Base-by-base conservation (phyloP, 2,797 vertebrate species). In the Gallinago stenura region DNA sequence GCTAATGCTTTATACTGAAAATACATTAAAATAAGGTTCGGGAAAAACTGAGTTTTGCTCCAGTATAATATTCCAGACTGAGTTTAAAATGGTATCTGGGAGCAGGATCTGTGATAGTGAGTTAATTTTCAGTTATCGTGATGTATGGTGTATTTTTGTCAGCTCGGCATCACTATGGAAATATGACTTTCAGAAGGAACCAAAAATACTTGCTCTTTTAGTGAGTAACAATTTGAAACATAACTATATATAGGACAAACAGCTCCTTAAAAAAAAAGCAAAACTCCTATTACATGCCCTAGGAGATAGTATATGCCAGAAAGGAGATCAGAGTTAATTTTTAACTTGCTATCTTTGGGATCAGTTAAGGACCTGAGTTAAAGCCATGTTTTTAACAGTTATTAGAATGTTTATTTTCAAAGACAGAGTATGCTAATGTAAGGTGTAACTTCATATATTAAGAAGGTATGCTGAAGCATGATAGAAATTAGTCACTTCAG, bases 121-220 rank as follows among this genome's bases (percentile, higher is more conserved):
- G 70, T 86, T 87, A 95, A 80, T 80, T 73, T 91, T 82, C 83
- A 79, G 43, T 91, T 89, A 56, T 31, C 71, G 2, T 70, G 50
- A 61, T 89, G 80, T 73, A 78, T 83, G 79, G 77, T 92, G 61
- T 86, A 81, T 85, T 93, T 83, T 87, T 97, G 93, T 87, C 92
- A 92, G 91, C 64, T 91, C 21, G 62, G 83, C 53, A 94, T 96
- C 92, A 88, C 94, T 96, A 95, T 95, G 95, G 93, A 97, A 97
- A 97, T 96, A 77, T 51, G 88, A 91, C 94, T 95, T 96, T 94
- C 75, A 95, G 88, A 80, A 90, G 90, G 65, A 95, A 96, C 95
- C 79, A 97, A 96, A 96, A 96, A 97, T 97, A 96, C 94, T 97
- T 96, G 95, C 93, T 97, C 94, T 97, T 97, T 95, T 96, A 91